Evolutionary conservation across 2,113 vertebrate genomes (phyloP).

Genomic region (Propithecus coquereli): DNA sequence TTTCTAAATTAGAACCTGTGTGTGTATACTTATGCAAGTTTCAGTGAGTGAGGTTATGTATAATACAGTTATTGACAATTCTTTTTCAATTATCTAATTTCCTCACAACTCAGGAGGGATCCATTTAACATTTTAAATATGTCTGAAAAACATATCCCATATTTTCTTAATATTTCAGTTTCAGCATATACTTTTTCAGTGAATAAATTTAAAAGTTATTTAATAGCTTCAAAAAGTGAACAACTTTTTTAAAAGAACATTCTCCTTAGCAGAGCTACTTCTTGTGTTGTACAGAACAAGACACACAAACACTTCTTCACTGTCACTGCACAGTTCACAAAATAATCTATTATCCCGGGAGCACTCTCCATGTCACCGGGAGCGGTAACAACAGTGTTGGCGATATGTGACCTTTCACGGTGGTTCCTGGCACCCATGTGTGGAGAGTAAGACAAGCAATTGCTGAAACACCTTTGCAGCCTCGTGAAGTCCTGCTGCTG

Average conservation of each 20-base stretch:
- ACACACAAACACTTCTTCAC: fast-evolving
- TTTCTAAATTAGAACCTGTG: background rate
- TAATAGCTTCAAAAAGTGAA: background rate
- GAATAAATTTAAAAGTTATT: background rate
- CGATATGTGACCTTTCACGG: background rate
- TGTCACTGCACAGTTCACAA: fast-evolving
- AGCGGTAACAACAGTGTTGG: fast-evolving
- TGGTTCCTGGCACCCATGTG: too few species aligned
- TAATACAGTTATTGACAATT: background rate
- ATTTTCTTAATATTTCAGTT: background rate
- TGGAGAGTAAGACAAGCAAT: background rate
- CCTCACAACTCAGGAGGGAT: background rate
- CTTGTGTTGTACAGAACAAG: background rate
- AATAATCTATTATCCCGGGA: fast-evolving
- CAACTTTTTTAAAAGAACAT: too few species aligned
- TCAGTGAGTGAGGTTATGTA: background rate
- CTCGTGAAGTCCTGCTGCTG: fast-evolving
- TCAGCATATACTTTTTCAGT: background rate
- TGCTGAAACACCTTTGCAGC: background rate
- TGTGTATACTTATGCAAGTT: background rate
- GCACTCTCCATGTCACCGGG: fast-evolving
- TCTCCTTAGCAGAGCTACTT: background rate
- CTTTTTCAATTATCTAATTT: background rate
- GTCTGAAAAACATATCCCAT: background rate
- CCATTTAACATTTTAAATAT: background rate